Base-by-base conservation (phyloP, 2,888 invertebrate species). In the Hypena proboscidalis region DNA sequence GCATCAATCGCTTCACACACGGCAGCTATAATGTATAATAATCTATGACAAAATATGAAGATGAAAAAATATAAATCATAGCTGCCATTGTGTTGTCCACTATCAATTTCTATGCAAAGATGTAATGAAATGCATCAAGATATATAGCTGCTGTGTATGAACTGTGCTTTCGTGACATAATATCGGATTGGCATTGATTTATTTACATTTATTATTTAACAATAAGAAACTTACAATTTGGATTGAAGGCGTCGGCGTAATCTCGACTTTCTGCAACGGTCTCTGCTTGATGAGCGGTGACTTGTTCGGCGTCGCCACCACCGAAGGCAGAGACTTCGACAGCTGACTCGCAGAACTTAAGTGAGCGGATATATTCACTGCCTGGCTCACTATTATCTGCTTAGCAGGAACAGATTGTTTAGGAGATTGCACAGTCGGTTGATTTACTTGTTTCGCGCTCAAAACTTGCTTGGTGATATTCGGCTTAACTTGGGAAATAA, bases 201-300 rank as follows among this genome's bases (percentile, higher is more conserved):
- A n/a, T n/a, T n/a, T n/a, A n/a, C n/a, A n/a, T n/a, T n/a, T n/a
- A n/a, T n/a, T n/a, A n/a, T n/a, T n/a, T n/a, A n/a, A n/a, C n/a
- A n/a, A n/a, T n/a, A n/a, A n/a, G n/a, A n/a, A n/a, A 17, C 7
- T 19, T 32, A 48, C 37, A 8, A n/a, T 25, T 50, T 57, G n/a
- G n/a, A n/a, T 63, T 36, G 84, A 83, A 55, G 69, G 57, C 17
- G 68, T 51, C 29, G 73, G 77, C 7, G 76, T 48, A 0, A 69
- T 60, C 30, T 86, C 89, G 17, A 72, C 57, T 50, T 84, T 85
- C 34, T 74, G 74, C 29, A 83, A 50, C 3, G 85, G 78, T 44
- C 87, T 74, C 49, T 83, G 88, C 57, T 85, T 85, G 14, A 82
- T 72, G 8, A 89, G 59, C 14, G 87, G 85, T 4, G 86, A 77